A percentile compares a stretch with the other conserved stretches of the same genome.
Evolutionary conservation across 2,888 invertebrate species (phyloP).

Genomic region (Sussaba pulchella): DNA sequence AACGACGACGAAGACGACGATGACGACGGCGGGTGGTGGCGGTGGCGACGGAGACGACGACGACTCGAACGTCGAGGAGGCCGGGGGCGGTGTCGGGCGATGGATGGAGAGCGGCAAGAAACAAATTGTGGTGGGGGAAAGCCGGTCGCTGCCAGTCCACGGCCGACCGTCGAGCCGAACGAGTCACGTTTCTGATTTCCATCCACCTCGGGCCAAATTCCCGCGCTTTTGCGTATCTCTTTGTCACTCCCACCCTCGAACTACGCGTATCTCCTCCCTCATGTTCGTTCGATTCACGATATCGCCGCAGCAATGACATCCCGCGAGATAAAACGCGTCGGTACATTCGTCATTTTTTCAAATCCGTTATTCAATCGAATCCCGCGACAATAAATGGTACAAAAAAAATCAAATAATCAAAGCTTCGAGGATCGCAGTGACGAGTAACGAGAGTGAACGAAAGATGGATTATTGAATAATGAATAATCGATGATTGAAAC

Average conservation of each 20-base stretch:
- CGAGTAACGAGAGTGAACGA: background rate
- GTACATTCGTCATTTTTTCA: background rate
- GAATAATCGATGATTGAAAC: background rate
- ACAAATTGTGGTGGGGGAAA: slow-evolving; percentile 66
- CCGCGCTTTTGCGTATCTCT: slow-evolving; percentile 28
- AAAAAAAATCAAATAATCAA: background rate
- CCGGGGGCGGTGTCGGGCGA: slow-evolving; percentile 47
- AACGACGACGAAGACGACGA: slow-evolving; percentile 41
- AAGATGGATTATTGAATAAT: slow-evolving; percentile 10
- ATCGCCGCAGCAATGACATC: background rate
- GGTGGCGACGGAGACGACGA: slow-evolving; percentile 32
- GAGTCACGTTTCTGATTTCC: slow-evolving; percentile 56
- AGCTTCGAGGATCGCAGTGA: background rate
- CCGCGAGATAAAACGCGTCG: background rate
- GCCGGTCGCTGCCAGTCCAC: slow-evolving; percentile 73
- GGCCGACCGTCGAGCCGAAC: slow-evolving; percentile 72
- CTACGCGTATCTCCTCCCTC: slow-evolving; percentile 5
- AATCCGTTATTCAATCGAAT: background rate
- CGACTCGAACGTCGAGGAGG: slow-evolving; percentile 50
- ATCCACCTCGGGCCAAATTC: slow-evolving; percentile 30
- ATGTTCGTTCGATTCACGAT: background rate
- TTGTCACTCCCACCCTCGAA: slow-evolving; percentile 16
- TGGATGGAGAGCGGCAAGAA: slow-evolving; percentile 56
- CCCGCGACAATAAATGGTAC: background rate
- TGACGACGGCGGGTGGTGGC: slow-evolving; percentile 42